Evolutionary conservation across 2,113 vertebrate species (phyloP).

Genomic region (Chaetorhynchus papuensis): DNA sequence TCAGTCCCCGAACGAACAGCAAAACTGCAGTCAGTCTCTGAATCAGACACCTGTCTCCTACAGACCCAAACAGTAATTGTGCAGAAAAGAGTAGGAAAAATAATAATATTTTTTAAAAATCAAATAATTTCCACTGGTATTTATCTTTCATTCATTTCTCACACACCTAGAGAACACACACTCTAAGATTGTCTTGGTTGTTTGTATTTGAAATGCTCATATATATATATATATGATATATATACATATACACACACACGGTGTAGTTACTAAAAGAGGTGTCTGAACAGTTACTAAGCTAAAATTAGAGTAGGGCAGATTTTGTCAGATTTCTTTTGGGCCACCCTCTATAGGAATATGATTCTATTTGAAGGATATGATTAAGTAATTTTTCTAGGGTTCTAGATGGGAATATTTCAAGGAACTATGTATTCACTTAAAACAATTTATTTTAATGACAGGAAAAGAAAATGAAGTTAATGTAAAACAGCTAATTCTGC

Average conservation of each 20-base stretch:
- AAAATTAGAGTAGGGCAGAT: neutral
- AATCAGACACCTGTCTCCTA: neutral
- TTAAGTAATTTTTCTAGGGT: neutral
- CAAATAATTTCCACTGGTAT: neutral
- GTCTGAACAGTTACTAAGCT: neutral
- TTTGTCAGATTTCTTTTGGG: neutral
- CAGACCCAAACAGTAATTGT: neutral
- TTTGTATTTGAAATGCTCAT: neutral
- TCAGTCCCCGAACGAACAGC: neutral
- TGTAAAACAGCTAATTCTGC: neutral
- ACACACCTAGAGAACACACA: neutral
- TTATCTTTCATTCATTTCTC: neutral
- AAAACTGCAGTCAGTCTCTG: neutral
- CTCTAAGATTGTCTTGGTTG: neutral
- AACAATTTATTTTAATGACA: neutral
- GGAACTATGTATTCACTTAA: neutral
- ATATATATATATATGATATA: neutral
- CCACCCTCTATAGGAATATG: neutral
- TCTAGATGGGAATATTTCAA: neutral
- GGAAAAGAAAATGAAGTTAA: neutral
- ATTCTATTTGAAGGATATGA: neutral
- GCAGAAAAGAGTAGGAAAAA: neutral
- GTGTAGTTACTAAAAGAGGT: neutral
- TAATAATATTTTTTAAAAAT: neutral
- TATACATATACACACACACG: neutral